Conservation (phyloP, 1,140 invertebrate species). For the Euschistus heros region DNA sequence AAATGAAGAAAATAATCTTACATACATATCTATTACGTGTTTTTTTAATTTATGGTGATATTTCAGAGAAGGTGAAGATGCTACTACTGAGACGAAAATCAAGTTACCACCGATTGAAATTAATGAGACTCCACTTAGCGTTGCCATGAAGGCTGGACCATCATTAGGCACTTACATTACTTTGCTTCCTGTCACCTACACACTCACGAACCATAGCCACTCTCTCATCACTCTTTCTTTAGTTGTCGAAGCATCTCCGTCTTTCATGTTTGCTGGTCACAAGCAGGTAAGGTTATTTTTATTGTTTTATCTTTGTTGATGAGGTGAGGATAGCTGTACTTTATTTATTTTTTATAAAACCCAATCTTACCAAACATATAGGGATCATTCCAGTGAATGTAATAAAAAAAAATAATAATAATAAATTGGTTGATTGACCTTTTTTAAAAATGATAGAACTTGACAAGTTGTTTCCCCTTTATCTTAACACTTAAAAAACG, state of each 20-base stretch:
- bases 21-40: not conserved
- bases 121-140: not conserved
- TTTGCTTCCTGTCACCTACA: constrained; percentile 9
- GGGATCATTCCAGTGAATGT: too few relatives aligned
- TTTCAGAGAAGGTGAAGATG: not conserved
- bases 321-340: too few relatives aligned
- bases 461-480: too few relatives aligned
- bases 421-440: too few relatives aligned
- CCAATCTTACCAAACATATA: too few relatives aligned
- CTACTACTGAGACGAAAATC: not conserved
- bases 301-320: too few relatives aligned
- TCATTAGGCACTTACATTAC: not conserved
- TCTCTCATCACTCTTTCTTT: constrained; percentile 4
- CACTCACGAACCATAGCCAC: constrained; percentile 8
- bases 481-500: too few relatives aligned
- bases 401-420: too few relatives aligned
- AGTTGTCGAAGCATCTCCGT: constrained; percentile 7
- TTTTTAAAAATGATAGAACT: too few relatives aligned
- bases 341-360: too few relatives aligned
- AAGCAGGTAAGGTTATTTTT: constrained; percentile 16
- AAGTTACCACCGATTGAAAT: constrained; percentile 10
- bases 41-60: not conserved
- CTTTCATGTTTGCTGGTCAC: constrained; percentile 15
- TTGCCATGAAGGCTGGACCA: not conserved
- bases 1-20: too few relatives aligned